Evolutionary conservation across 37 sponge, comb jelly and placozoan genomes (phyloP), one percentile per base, ranked within the genome.

Genomic region (Chondrosia reniformis): DNA sequence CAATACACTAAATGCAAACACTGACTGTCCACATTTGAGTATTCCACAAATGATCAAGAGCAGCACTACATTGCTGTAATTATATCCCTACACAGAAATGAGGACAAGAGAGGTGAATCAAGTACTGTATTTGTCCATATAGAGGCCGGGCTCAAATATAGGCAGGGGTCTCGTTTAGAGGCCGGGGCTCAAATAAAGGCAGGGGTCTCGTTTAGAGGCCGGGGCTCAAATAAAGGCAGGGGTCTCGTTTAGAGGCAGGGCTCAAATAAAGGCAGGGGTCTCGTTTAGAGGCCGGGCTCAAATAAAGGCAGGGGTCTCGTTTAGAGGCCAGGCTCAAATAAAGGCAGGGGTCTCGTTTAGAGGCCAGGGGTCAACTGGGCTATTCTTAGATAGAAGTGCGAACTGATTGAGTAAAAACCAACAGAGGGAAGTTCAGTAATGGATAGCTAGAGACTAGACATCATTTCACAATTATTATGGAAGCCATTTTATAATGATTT

Each of bases 1-100:
- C 25, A 94, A 67, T 52, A 94, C 77, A 46, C 69, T 88, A 77
- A 94, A 94, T 44, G 95, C 92, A 28, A 85, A 78, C 4, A 93
- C 79, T 63, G 82, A 89, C 76, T 92, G 93, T 21, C 54, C 81
- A 46, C 39, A 44, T 42, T 36, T 39, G 19, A 92, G 57, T 1
- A 69, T 4, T 42, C 72, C 72, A 3, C 44, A 41, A 1, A 34
- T n/a, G 3, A 6, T 21, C 72, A 69, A 25, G 44, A 69, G 15
- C n/a, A 40, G 17, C 1, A 69, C 6, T n/a, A n/a, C n/a, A n/a
- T n/a, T n/a, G n/a, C n/a, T n/a, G n/a, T n/a, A n/a, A n/a, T n/a
- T n/a, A n/a, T n/a, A n/a, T n/a, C n/a, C n/a, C n/a, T n/a, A n/a
- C n/a, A n/a, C n/a, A n/a, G n/a, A n/a, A n/a, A n/a, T n/a, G n/a